These are phyloP conservation scores for Caerostris darwini DNA, from an alignment of 1,140 invertebrate species.

Conservation along the genomic window DNA sequence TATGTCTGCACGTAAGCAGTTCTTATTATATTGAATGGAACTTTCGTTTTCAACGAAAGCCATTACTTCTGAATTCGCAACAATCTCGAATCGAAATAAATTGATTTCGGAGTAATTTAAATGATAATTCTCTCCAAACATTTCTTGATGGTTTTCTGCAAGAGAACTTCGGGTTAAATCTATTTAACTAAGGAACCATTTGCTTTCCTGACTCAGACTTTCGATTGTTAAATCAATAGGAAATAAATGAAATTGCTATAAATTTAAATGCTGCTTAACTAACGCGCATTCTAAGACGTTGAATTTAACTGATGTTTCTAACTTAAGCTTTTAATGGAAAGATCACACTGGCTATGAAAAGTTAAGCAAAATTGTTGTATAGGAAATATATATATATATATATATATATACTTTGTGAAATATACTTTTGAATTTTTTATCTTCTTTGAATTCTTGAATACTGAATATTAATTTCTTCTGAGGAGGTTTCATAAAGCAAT, in stretches of 20 bases:
- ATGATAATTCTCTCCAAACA: conserved; percentile 19
- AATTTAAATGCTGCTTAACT: not conserved
- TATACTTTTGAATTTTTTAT: too few relatives aligned
- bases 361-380: too few relatives aligned
- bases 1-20: too few relatives aligned
- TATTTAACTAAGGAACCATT: conserved; percentile 1
- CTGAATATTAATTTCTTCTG: too few relatives aligned
- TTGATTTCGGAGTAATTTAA: conserved; percentile 12
- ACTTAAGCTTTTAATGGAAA: too few relatives aligned
- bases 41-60: not conserved
- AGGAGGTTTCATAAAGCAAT: too few relatives aligned
- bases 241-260: conserved; percentile 15
- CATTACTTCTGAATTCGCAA: not conserved
- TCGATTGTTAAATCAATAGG: not conserved
- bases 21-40: too few relatives aligned
- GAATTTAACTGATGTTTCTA: not conserved
- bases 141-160: not conserved
- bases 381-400: too few relatives aligned
- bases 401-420: too few relatives aligned
- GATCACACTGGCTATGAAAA: too few relatives aligned
- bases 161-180: not conserved
- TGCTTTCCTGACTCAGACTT: not conserved
- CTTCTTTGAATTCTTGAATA: too few relatives aligned
- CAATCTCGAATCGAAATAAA: conserved; percentile 28
- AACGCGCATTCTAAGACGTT: not conserved